These are phyloP conservation scores for Heliothis subflexa DNA, from an alignment of 1,140 invertebrate species.

Conservation along the genomic window DNA sequence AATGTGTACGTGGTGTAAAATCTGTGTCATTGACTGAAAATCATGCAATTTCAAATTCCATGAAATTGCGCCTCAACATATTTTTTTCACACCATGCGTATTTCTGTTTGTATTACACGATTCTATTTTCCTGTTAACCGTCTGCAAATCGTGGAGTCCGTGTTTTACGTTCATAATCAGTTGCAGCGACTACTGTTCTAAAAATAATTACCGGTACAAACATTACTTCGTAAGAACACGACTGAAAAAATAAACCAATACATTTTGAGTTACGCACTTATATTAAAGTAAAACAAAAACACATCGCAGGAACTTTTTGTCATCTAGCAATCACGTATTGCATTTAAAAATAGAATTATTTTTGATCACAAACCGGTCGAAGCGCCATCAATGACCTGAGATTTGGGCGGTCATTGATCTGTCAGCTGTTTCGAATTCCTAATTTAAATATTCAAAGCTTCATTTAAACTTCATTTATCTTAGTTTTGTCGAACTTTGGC, in stretches of 20 bases:
- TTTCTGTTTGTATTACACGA: neutral
- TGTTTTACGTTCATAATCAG: neutral
- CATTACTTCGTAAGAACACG: neutral
- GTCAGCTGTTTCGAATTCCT: neutral
- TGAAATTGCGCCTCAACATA: neutral
- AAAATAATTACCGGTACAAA: neutral
- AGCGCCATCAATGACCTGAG: slow-evolving; percentile 22
- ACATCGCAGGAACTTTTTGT: neutral
- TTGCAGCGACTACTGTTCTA: neutral
- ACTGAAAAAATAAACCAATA: neutral
- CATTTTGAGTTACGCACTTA: neutral
- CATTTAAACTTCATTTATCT: neutral
- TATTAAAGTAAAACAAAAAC: neutral
- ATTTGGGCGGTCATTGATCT: slow-evolving; percentile 38
- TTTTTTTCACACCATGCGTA: neutral
- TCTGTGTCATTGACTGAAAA: neutral
- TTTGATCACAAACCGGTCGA: slow-evolving; percentile 6
- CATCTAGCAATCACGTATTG: neutral
- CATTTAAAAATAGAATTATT: neutral
- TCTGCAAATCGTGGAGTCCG: neutral
- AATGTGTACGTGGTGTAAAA: slow-evolving; percentile 61
- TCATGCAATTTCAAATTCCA: neutral
- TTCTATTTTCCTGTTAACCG: slow-evolving; percentile 5
- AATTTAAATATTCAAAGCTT: slow-evolving; percentile 1
- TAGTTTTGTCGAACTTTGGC: neutral